Evolutionary conservation across 2,797 vertebrate genomes (phyloP), one percentile per base, ranked within the genome.

Genomic region (Perdix hodgsoniae): DNA sequence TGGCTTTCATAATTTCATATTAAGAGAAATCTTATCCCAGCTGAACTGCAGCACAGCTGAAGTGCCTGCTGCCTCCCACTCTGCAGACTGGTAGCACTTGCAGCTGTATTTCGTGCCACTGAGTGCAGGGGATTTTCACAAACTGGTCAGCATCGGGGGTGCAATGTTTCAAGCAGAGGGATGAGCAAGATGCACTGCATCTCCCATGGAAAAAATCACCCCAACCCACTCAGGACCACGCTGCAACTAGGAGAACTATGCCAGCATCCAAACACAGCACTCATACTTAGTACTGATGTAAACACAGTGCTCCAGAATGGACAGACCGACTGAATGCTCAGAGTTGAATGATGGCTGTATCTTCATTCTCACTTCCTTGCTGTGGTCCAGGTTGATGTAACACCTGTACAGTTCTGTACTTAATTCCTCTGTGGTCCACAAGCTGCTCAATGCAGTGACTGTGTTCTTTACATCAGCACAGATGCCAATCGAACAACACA

Each of bases 1-100:
- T 79, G 85, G 35, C 61, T 94, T 91, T 49, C 80, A 44, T 17
- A 87, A 93, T 56, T 89, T 78, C 39, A 4, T 27, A 88, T 54
- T 37, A 57, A 83, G 26, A 85, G 24, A 57, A 83, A 42, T 18
- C 42, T 87, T 16, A 65, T 45, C 40, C 45, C 14, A 79, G 27
- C 70, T 35, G 70, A 95, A 2, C 69, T 88, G 66, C 66, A 73
- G 76, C 35, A 50, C 14, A 91, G 91, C 88, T 7, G 39, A 70
- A 79, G 40, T 6, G 75, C 65, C 26, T 70, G 54, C 50, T 78
- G 54, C 63, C 75, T 73, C 76, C 35, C 49, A 29, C 2, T 15
- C 54, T 61, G 67, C 47, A 45, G 63, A 33, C 22, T 6, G 14
- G 72, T 9, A 33, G 37, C n/a, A 33, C 37, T 63, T 72, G 29